Conservation (phyloP, 35 echinoderm and acorn worm species). For the Patiria miniata region DNA sequence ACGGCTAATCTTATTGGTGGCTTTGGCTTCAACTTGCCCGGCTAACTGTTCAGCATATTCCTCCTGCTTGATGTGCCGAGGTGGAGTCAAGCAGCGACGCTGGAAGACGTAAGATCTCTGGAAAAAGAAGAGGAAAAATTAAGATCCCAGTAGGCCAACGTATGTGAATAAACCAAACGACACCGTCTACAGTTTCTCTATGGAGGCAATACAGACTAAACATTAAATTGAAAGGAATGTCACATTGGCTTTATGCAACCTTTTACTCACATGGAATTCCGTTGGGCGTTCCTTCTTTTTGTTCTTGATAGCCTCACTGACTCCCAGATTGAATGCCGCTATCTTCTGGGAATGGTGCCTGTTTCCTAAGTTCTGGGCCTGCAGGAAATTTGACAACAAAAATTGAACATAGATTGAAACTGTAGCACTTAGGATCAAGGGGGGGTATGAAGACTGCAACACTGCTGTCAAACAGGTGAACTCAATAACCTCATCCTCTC, state of each 20-base stretch:
- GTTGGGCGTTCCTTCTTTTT: slow-evolving; percentile 86
- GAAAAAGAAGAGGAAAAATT: background rate
- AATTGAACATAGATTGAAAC: background rate
- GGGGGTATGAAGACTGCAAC: background rate
- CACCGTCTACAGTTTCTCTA: no score
- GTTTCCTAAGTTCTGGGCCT: slow-evolving; percentile 86
- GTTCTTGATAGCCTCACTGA: slow-evolving; percentile 84
- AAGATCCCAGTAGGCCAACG: no score
- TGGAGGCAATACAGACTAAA: no score
- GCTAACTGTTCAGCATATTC: slow-evolving; percentile 71
- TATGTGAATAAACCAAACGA: no score
- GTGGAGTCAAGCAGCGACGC: slow-evolving; percentile 70
- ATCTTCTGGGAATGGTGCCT: slow-evolving; percentile 91
- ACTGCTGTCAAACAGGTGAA: background rate
- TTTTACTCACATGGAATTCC: slow-evolving; percentile 92
- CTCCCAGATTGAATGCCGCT: slow-evolving; percentile 89
- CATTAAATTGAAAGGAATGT: no score
- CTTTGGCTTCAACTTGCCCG: slow-evolving; percentile 82
- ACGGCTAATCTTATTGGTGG: slow-evolving; percentile 39
- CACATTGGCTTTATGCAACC: background rate
- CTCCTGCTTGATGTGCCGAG: slow-evolving; percentile 71
- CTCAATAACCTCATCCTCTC: background rate
- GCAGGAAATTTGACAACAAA: background rate
- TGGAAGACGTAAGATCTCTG: slow-evolving; percentile 99
- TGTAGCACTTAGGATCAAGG: no score